Conservation (phyloP, 1,140 invertebrate genomes). For the Aradophagus sp. region DNA sequence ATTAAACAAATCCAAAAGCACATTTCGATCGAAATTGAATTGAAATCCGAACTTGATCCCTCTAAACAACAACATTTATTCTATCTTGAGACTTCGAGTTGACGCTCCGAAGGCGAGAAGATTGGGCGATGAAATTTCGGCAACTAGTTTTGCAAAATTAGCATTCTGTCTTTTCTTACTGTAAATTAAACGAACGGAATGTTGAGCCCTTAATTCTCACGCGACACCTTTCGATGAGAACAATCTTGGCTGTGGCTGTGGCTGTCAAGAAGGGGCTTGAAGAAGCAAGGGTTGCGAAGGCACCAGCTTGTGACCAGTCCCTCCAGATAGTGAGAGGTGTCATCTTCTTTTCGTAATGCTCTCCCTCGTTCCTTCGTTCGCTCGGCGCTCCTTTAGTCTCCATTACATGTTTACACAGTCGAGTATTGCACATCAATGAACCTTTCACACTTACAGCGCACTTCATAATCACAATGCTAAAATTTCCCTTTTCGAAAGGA, state of each 20-base stretch:
- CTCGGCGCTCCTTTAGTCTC: slow-evolving; percentile 38
- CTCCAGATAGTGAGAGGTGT: slow-evolving; percentile 53
- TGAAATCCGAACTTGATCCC: no score
- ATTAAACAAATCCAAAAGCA: no score
- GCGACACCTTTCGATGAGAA: slow-evolving; percentile 55
- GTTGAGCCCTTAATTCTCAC: slow-evolving; percentile 54
- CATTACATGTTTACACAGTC: slow-evolving; percentile 53
- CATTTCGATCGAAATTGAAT: no score
- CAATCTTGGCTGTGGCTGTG: slow-evolving; percentile 51
- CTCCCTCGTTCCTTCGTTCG: slow-evolving; percentile 45
- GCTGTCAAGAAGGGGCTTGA: slow-evolving; percentile 50
- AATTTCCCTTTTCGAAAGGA: no score
- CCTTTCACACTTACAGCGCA: slow-evolving; percentile 32
- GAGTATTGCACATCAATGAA: slow-evolving; percentile 34
- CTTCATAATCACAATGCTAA: slow-evolving; percentile 43
- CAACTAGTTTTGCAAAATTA: slow-evolving; percentile 42
- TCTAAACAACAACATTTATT: not conserved
- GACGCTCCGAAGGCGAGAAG: not conserved
- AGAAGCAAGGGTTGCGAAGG: slow-evolving; percentile 40
- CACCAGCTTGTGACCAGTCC: slow-evolving; percentile 55
- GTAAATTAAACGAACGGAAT: slow-evolving; percentile 49
- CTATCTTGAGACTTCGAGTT: not conserved
- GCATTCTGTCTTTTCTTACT: slow-evolving; percentile 36
- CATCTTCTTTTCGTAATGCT: slow-evolving; percentile 36
- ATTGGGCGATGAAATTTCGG: slow-evolving; percentile 24